Percentiles rank a stretch among this genome's conserved stretches.
Conservation (phyloP, 2,797 vertebrate species). For the Typhlichthys eigenmanni region DNA sequence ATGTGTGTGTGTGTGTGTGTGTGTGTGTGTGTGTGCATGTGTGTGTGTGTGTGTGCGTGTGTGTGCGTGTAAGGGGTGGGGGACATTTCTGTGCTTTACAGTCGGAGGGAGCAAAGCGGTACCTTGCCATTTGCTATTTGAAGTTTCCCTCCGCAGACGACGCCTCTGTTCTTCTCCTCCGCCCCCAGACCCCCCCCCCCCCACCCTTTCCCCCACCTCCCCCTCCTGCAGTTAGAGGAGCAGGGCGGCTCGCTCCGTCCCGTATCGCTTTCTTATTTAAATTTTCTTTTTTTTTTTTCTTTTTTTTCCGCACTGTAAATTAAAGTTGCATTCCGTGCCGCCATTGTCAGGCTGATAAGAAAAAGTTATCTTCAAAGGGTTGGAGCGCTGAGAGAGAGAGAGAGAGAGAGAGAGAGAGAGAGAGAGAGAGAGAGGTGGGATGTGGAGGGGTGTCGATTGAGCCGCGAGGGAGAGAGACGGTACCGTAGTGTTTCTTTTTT, state of each 20-base stretch:
- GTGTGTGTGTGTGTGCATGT: background rate
- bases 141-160: conserved; percentile 53
- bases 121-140: conserved; percentile 62
- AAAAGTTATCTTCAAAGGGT: conserved; percentile 85
- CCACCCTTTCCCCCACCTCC: conserved; percentile 13
- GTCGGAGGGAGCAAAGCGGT: conserved; percentile 42
- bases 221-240: background rate
- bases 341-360: conserved; percentile 83
- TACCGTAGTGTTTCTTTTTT: background rate
- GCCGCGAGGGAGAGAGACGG: conserved; percentile 42
- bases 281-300: conserved; percentile 11
- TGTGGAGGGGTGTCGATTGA: conserved; percentile 14
- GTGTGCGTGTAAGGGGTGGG: conserved; percentile 18
- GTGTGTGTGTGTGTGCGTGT: background rate
- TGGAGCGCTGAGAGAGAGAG: conserved; percentile 45
- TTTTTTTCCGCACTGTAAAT: conserved; percentile 61
- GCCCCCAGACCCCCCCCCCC: conserved; percentile 23
- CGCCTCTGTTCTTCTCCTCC: conserved; percentile 29
- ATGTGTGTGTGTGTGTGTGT: conserved; percentile 15
- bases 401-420: conserved; percentile 56
- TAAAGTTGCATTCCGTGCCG: conserved; percentile 76
- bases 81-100: conserved; percentile 49
- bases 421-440: background rate
- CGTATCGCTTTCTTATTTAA: conserved; percentile 42
- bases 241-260: conserved; percentile 46